Evolutionary conservation across 2,888 invertebrate species (phyloP), one percentile per base, ranked within the genome.

Genomic region (Sesamia inferens): DNA sequence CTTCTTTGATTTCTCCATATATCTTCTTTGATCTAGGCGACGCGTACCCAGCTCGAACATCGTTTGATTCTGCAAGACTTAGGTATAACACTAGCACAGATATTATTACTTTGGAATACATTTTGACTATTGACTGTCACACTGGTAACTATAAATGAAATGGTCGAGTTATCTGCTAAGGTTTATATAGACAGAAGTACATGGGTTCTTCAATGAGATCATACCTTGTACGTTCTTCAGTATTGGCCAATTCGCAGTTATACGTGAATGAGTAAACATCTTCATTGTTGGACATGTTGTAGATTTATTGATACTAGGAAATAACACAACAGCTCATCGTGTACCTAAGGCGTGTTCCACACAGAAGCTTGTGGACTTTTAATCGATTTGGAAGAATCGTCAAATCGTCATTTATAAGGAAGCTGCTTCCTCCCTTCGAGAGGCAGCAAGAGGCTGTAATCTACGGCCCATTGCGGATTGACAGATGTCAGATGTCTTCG

Each of bases 1-100:
- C 93, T 88, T 93, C 91, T 31, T 92, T 93, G 0, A 94, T 91
- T 74, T 93, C 93, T 73, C 91, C 90, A 75, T 89, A 94, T 63
- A 95, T 90, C 69, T 91, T 93, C 74, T 85, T 93, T 0, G 95
- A 90, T 24, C 84, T 66, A 3, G 74, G 68, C 0, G 68, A 11
- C 0, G 71, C 59, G n/a, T 81, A 84, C 0, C 94, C 94, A 0
- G 93, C 11, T 3, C 88, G 87, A 31, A 94, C 69, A 72, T 94
- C 93, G 59, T 92, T 92, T 1, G 76, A 74, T 8, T 82, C 68
- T 2, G 44, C 81, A 2, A 71, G 1, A 42, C 67, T 62, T 0
- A 87, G 69, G 63, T 74, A 84, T 19, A 84, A 0, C 8, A 81
- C 51, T 7, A 83, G 57, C 11, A 85, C 2, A 0, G 76, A 70